Evolutionary conservation across 2,888 invertebrate genomes (phyloP), one percentile per base, ranked within the genome.

Genomic region (Stratiomys singularior): DNA sequence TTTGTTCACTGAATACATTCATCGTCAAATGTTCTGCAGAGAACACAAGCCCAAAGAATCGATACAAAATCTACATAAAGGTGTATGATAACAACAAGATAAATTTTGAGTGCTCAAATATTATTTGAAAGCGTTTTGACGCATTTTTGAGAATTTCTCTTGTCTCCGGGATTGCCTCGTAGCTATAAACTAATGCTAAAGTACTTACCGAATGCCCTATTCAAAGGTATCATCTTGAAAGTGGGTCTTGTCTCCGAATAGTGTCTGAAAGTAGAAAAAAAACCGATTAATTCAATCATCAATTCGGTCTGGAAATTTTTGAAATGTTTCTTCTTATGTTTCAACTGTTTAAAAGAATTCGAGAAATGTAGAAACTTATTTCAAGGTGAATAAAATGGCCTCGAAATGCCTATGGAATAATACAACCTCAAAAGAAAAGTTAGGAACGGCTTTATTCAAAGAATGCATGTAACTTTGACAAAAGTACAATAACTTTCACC

Each of bases 401-500:
- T 60, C 58, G 56, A 60, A 60, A 25, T 23, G 58, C 13, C 23
- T 60, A 5, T 7, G 9, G 1, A 60, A 21, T 7, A 23, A 21
- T 4, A 60, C 25, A 60, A 25, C 25, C 58, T 60, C 23, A 23
- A 21, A 60, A 13, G 23, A 25, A 60, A 5, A 9, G 9, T 60
- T 60, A 60, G 9, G 4, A 7, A 60, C 58, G 3, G 23, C 3
- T 60, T 25, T 23, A 60, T 23, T 23, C 11, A 23, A 4, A 25
- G 23, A 4, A 23, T 18, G 37, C n/a, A 44, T 37, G 52, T 52
- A 4, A 4, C 15, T 9, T 52, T 9, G 37, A 37, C 67, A 44
- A 69, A 69, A 69, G 46, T 11, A 46, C 44, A 7, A 69, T 47
- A 44, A 69, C 69, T 69, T 69, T 69, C 69, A 69, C 69, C 69